Evolutionary conservation across 2,113 vertebrate species (phyloP).

Genomic region (Synodontis membranacea): DNA sequence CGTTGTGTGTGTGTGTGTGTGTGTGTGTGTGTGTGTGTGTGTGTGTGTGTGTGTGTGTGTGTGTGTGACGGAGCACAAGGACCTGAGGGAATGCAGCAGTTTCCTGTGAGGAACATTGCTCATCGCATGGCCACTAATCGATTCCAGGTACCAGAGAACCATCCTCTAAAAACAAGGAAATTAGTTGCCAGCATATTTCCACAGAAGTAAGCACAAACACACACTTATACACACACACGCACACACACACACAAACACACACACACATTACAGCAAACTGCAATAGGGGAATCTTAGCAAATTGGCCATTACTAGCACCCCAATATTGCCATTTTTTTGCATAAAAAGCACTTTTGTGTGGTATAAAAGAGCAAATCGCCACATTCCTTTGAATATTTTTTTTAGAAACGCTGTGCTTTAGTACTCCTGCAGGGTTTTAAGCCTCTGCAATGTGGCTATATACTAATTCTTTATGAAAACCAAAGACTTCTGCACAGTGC

Average conservation of each 20-base stretch:
- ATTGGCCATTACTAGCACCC: constrained; percentile 48
- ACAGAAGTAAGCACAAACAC: constrained; percentile 23
- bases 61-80: constrained; percentile 2
- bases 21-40: constrained; percentile 7
- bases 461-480: neutral
- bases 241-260: constrained; percentile 14
- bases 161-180: constrained; percentile 47
- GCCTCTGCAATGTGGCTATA: neutral
- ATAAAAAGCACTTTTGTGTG: constrained; percentile 27
- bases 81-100: constrained; percentile 50
- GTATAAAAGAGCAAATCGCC: constrained; percentile 22
- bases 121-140: constrained; percentile 48
- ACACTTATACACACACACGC: constrained; percentile 2
- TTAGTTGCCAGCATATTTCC: constrained; percentile 35
- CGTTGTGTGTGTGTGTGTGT: neutral
- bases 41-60: neutral
- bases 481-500: neutral
- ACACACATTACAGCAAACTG: neutral
- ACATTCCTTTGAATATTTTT: neutral
- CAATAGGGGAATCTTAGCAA: constrained; percentile 41
- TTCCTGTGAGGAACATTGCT: constrained; percentile 45
- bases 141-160: constrained; percentile 52
- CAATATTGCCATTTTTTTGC: constrained; percentile 34
- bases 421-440: constrained; percentile 20
- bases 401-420: constrained; percentile 24